These are phyloP conservation scores for Nipponia nippon DNA, from an alignment of 2,113 vertebrate species.

Conservation along the genomic window DNA sequence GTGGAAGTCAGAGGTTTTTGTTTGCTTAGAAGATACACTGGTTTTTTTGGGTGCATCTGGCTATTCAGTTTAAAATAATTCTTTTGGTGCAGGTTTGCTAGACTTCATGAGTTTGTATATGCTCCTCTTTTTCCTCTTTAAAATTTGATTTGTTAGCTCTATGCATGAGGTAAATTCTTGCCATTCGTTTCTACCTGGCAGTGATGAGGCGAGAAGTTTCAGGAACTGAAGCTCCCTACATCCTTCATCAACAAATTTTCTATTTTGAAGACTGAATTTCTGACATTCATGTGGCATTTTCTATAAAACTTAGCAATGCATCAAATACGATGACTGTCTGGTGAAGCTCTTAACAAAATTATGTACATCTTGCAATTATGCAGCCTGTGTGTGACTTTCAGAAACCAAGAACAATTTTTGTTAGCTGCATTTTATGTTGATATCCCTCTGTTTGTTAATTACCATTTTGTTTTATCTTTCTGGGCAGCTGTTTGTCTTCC, in stretches of 20 bases:
- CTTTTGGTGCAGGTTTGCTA: background rate
- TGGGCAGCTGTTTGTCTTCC: conserved; percentile 42
- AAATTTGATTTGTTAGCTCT: background rate
- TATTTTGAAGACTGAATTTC: background rate
- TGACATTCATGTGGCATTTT: background rate
- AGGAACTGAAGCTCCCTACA: background rate
- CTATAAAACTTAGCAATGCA: background rate
- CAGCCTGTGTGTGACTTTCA: background rate
- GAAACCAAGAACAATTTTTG: background rate
- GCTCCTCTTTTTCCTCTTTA: background rate
- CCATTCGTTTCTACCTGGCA: background rate
- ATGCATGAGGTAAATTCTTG: background rate
- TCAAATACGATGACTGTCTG: background rate
- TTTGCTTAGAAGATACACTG: background rate
- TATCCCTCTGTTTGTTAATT: conserved; percentile 15
- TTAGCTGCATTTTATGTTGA: background rate
- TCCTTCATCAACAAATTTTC: background rate
- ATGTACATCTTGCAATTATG: background rate
- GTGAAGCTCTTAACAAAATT: background rate
- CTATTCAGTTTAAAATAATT: background rate
- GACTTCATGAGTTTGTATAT: background rate
- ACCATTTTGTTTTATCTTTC: conserved; percentile 35
- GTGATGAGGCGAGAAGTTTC: background rate
- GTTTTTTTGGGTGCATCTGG: background rate
- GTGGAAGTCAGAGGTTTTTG: background rate